Conservation (phyloP, 2,888 invertebrate genomes). For the Coleophora flavipennella region DNA sequence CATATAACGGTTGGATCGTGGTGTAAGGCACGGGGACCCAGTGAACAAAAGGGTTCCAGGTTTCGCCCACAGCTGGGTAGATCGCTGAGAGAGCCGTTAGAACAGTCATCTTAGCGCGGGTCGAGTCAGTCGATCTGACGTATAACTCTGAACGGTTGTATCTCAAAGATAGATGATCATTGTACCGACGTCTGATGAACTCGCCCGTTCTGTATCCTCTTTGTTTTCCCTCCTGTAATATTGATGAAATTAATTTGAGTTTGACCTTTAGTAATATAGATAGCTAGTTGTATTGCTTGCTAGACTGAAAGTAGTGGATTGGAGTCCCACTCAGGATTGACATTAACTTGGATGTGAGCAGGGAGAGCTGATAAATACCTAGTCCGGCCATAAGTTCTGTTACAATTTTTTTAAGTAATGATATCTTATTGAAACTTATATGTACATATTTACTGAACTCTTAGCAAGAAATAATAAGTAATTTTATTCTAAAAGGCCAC, state of each 20-base stretch:
- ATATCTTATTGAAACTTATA: too few species aligned
- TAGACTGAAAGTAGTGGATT: too few species aligned
- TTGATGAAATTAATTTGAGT: neutral
- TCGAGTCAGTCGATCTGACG: constrained; percentile 14
- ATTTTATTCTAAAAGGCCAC: too few species aligned
- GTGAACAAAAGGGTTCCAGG: constrained; percentile 11
- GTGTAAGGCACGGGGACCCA: constrained; percentile 18
- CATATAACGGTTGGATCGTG: constrained; percentile 9
- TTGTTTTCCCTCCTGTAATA: constrained; percentile 6
- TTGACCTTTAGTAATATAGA: neutral
- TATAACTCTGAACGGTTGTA: constrained; percentile 15
- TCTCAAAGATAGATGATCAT: constrained; percentile 8
- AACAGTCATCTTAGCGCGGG: constrained; percentile 15
- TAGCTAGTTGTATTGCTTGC: too few species aligned
- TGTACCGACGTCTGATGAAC: constrained; percentile 15
- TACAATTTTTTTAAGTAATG: too few species aligned
- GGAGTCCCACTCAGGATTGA: too few species aligned
- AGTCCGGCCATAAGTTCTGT: too few species aligned
- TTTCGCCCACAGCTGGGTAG: constrained; percentile 5
- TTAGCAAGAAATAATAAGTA: too few species aligned
- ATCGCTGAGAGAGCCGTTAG: constrained; percentile 12
- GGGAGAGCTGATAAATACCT: too few species aligned
- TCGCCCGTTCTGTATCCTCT: constrained; percentile 12
- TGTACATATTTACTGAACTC: too few species aligned
- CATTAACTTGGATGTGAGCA: too few species aligned